A percentile compares a stretch with the other conserved stretches of the same genome.
Conservation (phyloP, 2,113 vertebrate genomes). For the Hippocampus barbouri region DNA sequence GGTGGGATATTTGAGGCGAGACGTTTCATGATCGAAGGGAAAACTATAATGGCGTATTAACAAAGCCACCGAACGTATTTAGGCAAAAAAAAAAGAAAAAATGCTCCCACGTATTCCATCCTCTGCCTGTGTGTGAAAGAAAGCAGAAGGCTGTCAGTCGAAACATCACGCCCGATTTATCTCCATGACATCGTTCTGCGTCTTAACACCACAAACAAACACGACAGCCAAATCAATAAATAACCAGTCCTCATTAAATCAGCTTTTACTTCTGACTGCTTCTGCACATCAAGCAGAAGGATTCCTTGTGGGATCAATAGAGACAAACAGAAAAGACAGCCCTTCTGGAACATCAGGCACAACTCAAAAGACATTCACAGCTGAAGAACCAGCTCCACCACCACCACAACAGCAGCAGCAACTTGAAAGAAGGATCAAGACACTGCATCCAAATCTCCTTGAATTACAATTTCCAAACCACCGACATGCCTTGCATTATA, state of each 20-base stretch:
- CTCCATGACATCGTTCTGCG: constrained; percentile 32
- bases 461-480: background rate
- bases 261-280: constrained; percentile 50
- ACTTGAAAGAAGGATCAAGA: constrained; percentile 8
- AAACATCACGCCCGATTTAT: constrained; percentile 39
- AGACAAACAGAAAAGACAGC: constrained; percentile 32
- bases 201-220: constrained; percentile 37
- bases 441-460: background rate
- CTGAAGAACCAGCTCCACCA: constrained; percentile 17
- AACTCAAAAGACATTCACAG: constrained; percentile 27
- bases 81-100: background rate
- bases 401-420: constrained; percentile 8
- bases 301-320: constrained; percentile 37
- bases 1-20: background rate
- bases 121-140: constrained; percentile 23
- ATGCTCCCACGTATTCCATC: background rate
- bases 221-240: constrained; percentile 47
- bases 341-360: constrained; percentile 23
- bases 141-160: background rate
- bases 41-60: background rate
- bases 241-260: constrained; percentile 57
- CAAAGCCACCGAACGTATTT: background rate
- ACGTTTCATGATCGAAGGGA: background rate
- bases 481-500: background rate
- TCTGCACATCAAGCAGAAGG: constrained; percentile 43